phyloP scores from a whole-genome alignment of 2,888 invertebrate species.

The Quadriops clusia region DNA sequence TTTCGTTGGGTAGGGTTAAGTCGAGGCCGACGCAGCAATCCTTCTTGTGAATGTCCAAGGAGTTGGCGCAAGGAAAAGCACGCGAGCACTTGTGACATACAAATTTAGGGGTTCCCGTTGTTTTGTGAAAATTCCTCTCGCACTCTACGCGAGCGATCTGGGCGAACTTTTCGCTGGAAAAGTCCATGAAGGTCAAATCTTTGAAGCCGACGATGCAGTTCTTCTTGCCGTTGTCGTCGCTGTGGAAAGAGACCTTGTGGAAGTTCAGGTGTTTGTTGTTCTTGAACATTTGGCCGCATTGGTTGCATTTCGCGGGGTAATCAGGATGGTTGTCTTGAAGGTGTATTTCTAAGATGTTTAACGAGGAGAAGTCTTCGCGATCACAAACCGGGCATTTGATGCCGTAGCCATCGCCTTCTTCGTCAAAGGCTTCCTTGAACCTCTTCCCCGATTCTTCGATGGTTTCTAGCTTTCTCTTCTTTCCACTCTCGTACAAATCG shows the following conservation, averaged over 20 bases:
- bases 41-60: constrained; percentile 55
- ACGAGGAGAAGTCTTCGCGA: constrained; percentile 46
- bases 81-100: constrained; percentile 58
- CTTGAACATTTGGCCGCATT: constrained; percentile 62
- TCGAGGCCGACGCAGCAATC: constrained; percentile 37
- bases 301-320: constrained; percentile 47
- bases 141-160: constrained; percentile 63
- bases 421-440: constrained; percentile 13
- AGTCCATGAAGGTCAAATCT: constrained; percentile 67
- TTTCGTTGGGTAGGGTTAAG: constrained; percentile 22
- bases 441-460: constrained; percentile 18
- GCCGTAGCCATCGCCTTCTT: constrained; percentile 18
- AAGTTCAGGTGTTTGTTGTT: constrained; percentile 59
- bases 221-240: constrained; percentile 25
- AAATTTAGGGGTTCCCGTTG: constrained; percentile 44
- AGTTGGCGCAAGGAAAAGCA: constrained; percentile 59
- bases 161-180: constrained; percentile 67
- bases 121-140: constrained; percentile 53
- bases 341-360: constrained; percentile 49
- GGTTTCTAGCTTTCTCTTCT: constrained; percentile 32
- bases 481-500: constrained; percentile 28
- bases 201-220: constrained; percentile 53
- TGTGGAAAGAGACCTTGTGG: constrained; percentile 54
- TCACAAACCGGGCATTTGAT: constrained; percentile 52
- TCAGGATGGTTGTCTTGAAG: constrained; percentile 55